A percentile compares a stretch with the other conserved stretches of the same genome.
Conservation (phyloP, 2,888 invertebrate genomes). For the Cheilosia vulpina region DNA sequence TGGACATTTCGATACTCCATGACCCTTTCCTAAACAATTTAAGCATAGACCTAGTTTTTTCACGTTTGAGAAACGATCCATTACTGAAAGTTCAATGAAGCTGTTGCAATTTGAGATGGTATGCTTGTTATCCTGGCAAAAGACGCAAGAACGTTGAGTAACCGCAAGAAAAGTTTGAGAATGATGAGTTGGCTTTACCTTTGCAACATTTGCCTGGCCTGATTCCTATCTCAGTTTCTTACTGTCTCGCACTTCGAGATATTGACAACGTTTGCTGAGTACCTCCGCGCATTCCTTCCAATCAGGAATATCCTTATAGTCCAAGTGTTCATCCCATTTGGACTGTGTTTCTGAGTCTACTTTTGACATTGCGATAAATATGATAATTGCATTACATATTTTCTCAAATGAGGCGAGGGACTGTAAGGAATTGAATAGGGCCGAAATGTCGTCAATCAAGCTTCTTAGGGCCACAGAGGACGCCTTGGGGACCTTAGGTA, state of each 20-base stretch:
- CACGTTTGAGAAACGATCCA: not conserved
- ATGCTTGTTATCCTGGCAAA: not conserved
- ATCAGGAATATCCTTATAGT: conserved; percentile 21
- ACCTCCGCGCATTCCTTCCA: conserved; percentile 10
- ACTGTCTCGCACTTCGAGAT: not conserved
- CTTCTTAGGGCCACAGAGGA: conserved; percentile 8
- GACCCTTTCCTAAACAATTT: conserved; percentile 15
- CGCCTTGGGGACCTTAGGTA: conserved; percentile 7
- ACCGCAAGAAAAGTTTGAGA: not conserved
- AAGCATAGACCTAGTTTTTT: conserved; percentile 7
- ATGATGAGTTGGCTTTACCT: not conserved
- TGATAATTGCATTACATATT: conserved; percentile 5
- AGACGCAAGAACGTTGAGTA: not conserved
- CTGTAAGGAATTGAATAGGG: not conserved
- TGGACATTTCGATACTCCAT: not conserved
- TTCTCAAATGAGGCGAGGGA: not conserved
- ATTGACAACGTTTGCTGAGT: conserved; percentile 26
- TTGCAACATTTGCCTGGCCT: not conserved
- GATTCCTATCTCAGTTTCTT: not conserved
- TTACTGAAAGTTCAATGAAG: not conserved
- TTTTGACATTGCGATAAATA: conserved; percentile 1
- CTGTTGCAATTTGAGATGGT: not conserved
- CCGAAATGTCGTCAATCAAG: conserved; percentile 21
- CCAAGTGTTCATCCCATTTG: conserved; percentile 32
- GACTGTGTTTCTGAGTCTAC: conserved; percentile 22